phyloP scores from a whole-genome alignment of 1,140 invertebrate species.

The Steinernema feltiae region DNA sequence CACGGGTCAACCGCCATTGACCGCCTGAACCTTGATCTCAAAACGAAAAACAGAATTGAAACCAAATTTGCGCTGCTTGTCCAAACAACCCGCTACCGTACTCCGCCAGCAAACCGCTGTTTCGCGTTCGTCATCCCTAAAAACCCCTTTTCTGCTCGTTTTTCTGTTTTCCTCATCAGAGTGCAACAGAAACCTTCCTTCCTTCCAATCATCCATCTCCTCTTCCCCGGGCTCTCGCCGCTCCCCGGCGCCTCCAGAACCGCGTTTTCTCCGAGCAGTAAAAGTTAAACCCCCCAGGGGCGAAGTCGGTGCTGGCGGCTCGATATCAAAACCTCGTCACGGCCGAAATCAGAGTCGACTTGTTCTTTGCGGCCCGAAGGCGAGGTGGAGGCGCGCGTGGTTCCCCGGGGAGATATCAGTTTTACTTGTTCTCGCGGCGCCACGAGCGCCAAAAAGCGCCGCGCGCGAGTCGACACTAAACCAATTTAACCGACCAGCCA shows the following conservation, averaged over 20 bases:
- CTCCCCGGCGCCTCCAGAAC: too few species aligned
- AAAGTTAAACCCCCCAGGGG: background rate
- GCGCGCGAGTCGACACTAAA: slow-evolving; percentile 12
- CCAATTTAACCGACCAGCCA: slow-evolving; percentile 1
- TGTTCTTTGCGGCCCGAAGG: background rate
- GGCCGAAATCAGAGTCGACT: slow-evolving; percentile 13
- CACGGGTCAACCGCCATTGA: too few species aligned
- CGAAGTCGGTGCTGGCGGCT: background rate
- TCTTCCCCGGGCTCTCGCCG: too few species aligned
- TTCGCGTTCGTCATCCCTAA: too few species aligned
- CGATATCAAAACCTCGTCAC: slow-evolving; percentile 15
- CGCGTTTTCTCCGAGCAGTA: background rate
- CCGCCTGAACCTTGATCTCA: too few species aligned
- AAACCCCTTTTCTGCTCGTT: too few species aligned
- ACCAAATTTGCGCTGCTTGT: too few species aligned
- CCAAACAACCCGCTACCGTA: too few species aligned
- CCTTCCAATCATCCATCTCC: background rate
- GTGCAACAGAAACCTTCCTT: background rate
- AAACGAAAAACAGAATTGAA: too few species aligned
- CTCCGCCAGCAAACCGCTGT: too few species aligned
- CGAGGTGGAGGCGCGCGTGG: background rate
- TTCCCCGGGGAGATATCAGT: slow-evolving; percentile 11
- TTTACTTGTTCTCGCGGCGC: slow-evolving; percentile 6
- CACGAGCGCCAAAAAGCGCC: background rate
- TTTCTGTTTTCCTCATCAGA: background rate